Evolutionary conservation across 2,888 invertebrate genomes (phyloP).

Genomic region (Anoplius nigerrimus): DNA sequence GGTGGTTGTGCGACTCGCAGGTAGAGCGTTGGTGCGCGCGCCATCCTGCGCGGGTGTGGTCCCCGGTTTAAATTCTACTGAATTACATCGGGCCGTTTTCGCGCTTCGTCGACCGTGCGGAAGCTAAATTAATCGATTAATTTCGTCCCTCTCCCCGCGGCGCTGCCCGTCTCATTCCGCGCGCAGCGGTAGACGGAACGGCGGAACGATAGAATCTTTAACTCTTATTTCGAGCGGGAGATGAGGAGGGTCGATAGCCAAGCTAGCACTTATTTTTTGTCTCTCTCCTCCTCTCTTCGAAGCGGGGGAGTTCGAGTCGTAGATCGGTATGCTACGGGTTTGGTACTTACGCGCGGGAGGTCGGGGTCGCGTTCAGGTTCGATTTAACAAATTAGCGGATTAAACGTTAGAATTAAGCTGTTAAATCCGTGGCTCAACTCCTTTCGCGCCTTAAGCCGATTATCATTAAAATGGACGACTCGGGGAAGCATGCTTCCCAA

Average conservation of each 20-base stretch:
- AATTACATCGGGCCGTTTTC: constrained; percentile 37
- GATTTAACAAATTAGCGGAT: constrained; percentile 45
- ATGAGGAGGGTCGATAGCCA: too few relatives aligned
- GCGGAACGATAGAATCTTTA: background rate
- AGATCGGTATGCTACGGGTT: too few relatives aligned
- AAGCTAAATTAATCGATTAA: constrained; percentile 49
- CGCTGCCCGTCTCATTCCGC: background rate
- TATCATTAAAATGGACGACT: constrained; percentile 48
- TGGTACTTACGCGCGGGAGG: background rate
- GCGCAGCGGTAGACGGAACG: background rate
- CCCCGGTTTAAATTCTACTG: constrained; percentile 38
- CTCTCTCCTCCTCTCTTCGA: background rate
- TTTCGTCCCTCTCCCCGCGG: constrained; percentile 26
- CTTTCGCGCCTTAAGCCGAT: constrained; percentile 41
- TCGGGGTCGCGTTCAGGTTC: constrained; percentile 14
- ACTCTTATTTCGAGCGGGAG: background rate
- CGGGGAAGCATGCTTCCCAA: constrained; percentile 4
- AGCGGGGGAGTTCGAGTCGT: too few relatives aligned
- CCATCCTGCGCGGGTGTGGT: constrained; percentile 17
- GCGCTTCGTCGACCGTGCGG: constrained; percentile 33
- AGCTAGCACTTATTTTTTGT: background rate
- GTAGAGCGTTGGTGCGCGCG: background rate
- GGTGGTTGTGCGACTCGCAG: background rate
- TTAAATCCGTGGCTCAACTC: constrained; percentile 36
- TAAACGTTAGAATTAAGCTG: constrained; percentile 41